These are phyloP conservation scores for Tauraco hartlaubi DNA, from an alignment of 2,797 vertebrate genomes.

Conservation along the genomic window DNA sequence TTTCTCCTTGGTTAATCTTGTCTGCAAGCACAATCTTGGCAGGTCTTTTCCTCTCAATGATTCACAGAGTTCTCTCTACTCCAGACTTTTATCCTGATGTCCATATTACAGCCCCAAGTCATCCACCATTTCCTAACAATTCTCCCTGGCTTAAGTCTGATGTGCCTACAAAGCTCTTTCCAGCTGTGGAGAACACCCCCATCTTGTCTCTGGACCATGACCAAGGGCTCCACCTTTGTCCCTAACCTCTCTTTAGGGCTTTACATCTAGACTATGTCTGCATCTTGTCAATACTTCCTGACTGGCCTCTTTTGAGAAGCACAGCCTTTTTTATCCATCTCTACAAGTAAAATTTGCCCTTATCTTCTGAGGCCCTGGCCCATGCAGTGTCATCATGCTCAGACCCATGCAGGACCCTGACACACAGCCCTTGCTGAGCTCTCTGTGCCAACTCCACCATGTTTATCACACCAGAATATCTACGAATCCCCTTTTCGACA, in stretches of 20 bases:
- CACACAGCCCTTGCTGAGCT: background rate
- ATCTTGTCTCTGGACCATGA: background rate
- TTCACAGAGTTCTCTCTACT: background rate
- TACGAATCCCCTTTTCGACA: background rate
- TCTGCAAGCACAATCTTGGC: background rate
- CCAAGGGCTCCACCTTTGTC: background rate
- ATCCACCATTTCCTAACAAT: background rate
- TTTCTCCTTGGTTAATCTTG: background rate
- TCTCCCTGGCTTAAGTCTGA: background rate
- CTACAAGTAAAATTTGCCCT: background rate
- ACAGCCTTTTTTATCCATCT: background rate
- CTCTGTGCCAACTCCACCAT: background rate
- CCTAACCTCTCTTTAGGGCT: background rate
- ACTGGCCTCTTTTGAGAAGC: background rate
- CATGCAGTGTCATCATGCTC: background rate
- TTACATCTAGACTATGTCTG: background rate
- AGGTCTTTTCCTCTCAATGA: background rate
- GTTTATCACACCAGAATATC: background rate
- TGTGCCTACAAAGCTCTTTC: background rate
- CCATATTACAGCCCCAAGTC: background rate
- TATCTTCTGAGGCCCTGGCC: background rate
- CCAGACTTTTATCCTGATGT: background rate
- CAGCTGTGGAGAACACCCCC: background rate
- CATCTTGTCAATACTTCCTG: background rate
- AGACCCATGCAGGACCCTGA: background rate